Percentiles rank a stretch among this genome's conserved stretches.
Evolutionary conservation across 2,113 vertebrate species (phyloP).

Genomic region (Ornithorhynchus anatinus): DNA sequence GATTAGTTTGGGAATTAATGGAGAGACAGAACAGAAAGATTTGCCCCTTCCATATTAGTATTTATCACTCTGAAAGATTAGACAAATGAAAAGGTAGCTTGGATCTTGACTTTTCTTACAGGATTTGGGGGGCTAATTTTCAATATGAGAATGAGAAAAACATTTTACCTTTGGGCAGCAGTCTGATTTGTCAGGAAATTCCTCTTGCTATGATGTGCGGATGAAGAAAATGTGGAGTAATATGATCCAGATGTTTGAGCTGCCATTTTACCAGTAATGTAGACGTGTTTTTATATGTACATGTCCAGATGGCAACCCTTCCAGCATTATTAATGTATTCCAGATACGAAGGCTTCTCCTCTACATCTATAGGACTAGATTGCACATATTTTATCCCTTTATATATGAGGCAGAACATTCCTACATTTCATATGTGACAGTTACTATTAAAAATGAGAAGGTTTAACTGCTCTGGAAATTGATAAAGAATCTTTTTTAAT

Average conservation of each 20-base stretch:
- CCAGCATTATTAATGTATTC: slow-evolving; percentile 56
- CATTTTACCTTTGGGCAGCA: slow-evolving; percentile 66
- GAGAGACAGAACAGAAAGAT: too few species aligned
- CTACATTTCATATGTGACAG: slow-evolving; percentile 36
- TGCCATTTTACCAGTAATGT: slow-evolving; percentile 48
- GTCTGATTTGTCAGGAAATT: slow-evolving; percentile 72
- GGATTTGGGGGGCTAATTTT: slow-evolving; percentile 45
- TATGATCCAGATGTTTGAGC: slow-evolving; percentile 63
- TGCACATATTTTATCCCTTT: slow-evolving; percentile 36
- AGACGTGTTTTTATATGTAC: slow-evolving; percentile 54
- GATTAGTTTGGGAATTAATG: too few species aligned
- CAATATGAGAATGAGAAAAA: slow-evolving; percentile 52
- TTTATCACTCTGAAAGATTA: slow-evolving; percentile 40
- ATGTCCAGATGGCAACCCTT: slow-evolving; percentile 67
- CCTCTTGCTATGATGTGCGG: slow-evolving; percentile 61
- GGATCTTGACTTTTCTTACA: slow-evolving; percentile 52
- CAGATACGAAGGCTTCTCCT: slow-evolving; percentile 21
- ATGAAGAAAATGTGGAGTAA: slow-evolving; percentile 63
- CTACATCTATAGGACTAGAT: not conserved
- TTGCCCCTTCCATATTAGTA: too few species aligned
- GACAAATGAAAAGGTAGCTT: slow-evolving; percentile 45
- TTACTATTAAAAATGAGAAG: slow-evolving; percentile 49
- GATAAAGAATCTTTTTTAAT: slow-evolving; percentile 41
- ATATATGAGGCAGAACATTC: slow-evolving; percentile 32
- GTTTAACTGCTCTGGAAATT: slow-evolving; percentile 42